These are phyloP conservation scores for Octopus sinensis DNA, from an alignment of 1,140 invertebrate species.

Conservation along the genomic window DNA sequence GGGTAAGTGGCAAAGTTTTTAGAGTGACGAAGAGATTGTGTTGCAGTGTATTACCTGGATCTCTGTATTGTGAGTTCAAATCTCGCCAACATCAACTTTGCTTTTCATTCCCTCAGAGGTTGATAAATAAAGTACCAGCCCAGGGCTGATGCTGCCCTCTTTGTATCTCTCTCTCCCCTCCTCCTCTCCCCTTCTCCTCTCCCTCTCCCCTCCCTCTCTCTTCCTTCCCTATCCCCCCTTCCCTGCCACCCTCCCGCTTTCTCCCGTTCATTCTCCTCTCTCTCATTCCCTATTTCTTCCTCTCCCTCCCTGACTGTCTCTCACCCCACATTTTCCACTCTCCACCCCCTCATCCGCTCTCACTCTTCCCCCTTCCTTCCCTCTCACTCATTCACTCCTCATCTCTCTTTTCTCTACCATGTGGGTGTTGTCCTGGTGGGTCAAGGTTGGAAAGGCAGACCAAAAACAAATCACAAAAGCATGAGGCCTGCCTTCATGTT, in stretches of 20 bases:
- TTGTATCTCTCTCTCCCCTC: not conserved
- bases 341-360: not conserved
- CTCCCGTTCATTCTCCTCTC: not conserved
- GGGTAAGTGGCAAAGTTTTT: too few relatives aligned
- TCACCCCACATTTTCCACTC: not conserved
- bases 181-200: not conserved
- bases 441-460: too few relatives aligned
- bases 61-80: too few relatives aligned
- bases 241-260: not conserved
- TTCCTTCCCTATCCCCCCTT: not conserved
- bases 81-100: too few relatives aligned
- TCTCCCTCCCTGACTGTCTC: not conserved
- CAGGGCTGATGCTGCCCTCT: not conserved
- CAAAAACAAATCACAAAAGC: too few relatives aligned
- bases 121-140: too few relatives aligned
- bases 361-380: not conserved
- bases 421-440: too few relatives aligned
- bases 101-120: too few relatives aligned
- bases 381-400: not conserved
- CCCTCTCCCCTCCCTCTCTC: not conserved
- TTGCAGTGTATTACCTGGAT: too few relatives aligned
- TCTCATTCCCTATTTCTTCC: not conserved
- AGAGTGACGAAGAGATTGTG: too few relatives aligned
- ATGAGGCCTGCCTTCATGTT: too few relatives aligned
- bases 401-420: not conserved